Conservation (phyloP, 2,113 vertebrate species). For the Anhinga rufa region DNA sequence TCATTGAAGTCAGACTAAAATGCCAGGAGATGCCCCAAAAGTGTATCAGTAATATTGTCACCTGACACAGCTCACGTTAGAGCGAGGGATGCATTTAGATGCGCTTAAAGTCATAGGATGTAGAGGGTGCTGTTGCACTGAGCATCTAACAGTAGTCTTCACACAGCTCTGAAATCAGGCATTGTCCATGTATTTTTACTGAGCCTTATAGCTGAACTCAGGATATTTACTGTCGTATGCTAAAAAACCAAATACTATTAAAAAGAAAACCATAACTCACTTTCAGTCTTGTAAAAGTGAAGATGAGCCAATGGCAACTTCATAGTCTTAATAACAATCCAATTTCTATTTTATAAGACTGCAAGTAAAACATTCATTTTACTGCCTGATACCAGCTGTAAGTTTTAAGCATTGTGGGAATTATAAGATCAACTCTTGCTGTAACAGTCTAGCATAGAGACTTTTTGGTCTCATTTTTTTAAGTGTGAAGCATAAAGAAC, state of each 20-base stretch:
- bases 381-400: not conserved
- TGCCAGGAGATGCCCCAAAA: not conserved
- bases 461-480: not conserved
- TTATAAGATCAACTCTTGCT: not conserved
- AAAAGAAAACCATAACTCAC: not conserved
- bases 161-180: not conserved
- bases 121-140: slow-evolving; percentile 55
- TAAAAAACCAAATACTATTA: not conserved
- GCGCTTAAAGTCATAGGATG: not conserved
- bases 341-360: not conserved
- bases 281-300: not conserved
- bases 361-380: not conserved
- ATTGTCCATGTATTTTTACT: not conserved
- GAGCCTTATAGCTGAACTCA: not conserved
- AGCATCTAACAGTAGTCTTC: not conserved
- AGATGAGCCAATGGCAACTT: not conserved
- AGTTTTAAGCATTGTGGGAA: not conserved
- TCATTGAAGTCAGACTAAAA: not conserved
- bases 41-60: not conserved
- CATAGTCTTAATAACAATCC: not conserved
- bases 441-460: not conserved
- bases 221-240: not conserved
- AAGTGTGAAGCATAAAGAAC: not conserved
- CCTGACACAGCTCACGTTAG: not conserved
- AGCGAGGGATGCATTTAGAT: not conserved